phyloP scores from a whole-genome alignment of 1,140 invertebrate species.

The Magallana ariakensis region DNA sequence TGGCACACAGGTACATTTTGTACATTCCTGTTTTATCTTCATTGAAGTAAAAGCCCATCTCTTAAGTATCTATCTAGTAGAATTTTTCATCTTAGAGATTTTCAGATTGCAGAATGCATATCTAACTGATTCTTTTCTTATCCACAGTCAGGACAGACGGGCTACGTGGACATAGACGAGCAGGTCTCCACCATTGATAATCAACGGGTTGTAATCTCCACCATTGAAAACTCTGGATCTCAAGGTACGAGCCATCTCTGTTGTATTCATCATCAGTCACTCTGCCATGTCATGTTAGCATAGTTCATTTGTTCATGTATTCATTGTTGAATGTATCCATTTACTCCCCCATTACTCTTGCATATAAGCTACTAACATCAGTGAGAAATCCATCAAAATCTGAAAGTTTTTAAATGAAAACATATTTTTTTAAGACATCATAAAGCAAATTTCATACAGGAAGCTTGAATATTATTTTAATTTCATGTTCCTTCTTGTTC shows the following conservation, averaged over 20 bases:
- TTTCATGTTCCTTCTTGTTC: not conserved
- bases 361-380: constrained; percentile 26
- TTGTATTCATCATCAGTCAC: not conserved
- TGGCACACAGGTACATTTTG: too few species aligned
- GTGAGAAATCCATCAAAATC: not conserved
- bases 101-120: too few species aligned
- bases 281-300: constrained; percentile 24
- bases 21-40: too few species aligned
- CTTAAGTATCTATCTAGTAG: too few species aligned
- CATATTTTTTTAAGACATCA: too few species aligned
- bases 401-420: not conserved
- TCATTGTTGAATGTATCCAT: constrained; percentile 12
- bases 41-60: too few species aligned
- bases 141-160: constrained; percentile 73
- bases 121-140: not conserved
- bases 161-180: constrained; percentile 74
- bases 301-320: constrained; percentile 34
- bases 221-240: constrained; percentile 39
- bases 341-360: not conserved
- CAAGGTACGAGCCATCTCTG: not conserved
- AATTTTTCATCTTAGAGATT: too few species aligned
- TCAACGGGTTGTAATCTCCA: constrained; percentile 74
- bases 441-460: too few species aligned
- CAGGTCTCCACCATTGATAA: constrained; percentile 77
- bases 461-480: too few species aligned